Evolutionary conservation across 2,113 vertebrate species (phyloP).

Genomic region (Colius striatus): DNA sequence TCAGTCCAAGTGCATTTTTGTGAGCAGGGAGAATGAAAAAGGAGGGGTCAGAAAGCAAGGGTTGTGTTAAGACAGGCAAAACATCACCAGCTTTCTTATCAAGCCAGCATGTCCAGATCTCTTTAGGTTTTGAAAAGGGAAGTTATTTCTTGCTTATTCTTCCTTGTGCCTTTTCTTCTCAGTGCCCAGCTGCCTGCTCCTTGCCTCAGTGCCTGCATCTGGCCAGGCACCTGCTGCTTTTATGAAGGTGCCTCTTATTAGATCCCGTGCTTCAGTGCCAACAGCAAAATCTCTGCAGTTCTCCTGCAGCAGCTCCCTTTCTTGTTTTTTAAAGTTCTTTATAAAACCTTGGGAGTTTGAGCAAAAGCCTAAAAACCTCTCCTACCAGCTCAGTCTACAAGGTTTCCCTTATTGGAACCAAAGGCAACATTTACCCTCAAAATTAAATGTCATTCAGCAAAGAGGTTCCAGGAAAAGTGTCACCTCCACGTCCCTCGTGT

Average conservation of each 20-base stretch:
- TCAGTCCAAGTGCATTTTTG: not conserved
- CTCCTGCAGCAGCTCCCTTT: not conserved
- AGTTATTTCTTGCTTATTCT: not conserved
- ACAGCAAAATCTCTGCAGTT: not conserved
- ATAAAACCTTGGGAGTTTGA: fast-evolving
- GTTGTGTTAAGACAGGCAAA: not conserved
- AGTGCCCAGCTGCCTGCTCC: not conserved
- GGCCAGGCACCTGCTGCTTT: not conserved
- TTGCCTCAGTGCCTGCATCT: not conserved
- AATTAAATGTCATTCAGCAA: not conserved
- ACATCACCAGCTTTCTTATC: not conserved
- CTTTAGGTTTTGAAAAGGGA: not conserved
- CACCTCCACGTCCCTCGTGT: not conserved
- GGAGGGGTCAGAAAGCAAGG: not conserved
- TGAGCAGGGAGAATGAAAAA: not conserved
- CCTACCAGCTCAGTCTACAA: not conserved
- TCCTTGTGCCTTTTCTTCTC: not conserved
- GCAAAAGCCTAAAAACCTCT: not conserved
- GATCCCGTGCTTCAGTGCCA: not conserved
- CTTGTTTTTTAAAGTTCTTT: not conserved
- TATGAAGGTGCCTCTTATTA: not conserved
- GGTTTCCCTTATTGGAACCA: not conserved
- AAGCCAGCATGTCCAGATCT: not conserved
- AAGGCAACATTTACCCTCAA: not conserved
- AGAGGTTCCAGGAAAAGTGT: not conserved